Percentiles rank a stretch among this genome's conserved stretches.
Evolutionary conservation across 2,888 invertebrate species (phyloP).

Genomic region (Meteorus colon): DNA sequence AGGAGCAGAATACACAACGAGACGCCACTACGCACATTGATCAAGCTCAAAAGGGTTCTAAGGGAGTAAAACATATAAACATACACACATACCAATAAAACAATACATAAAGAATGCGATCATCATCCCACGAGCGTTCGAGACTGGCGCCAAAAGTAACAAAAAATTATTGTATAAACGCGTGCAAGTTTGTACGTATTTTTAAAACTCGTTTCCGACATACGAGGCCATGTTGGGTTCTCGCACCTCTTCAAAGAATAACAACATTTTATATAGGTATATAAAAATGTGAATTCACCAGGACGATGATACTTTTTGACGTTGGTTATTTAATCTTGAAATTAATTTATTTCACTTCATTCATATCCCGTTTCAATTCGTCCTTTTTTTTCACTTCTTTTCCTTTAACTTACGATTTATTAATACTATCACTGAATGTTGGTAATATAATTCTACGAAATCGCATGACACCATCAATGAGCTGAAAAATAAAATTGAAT

Average conservation of each 20-base stretch:
- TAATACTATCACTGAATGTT: not conserved
- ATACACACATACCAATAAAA: not conserved
- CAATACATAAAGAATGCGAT: not conserved
- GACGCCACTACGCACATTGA: not conserved
- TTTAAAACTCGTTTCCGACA: conserved; percentile 42
- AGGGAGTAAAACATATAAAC: not conserved
- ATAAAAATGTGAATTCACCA: conserved; percentile 29
- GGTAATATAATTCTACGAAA: conserved; percentile 7
- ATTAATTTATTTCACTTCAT: conserved; percentile 5
- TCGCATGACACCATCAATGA: not conserved
- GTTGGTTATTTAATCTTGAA: conserved; percentile 31
- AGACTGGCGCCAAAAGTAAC: conserved; percentile 58
- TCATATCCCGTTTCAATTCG: too few relatives aligned
- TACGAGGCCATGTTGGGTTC: conserved; percentile 39
- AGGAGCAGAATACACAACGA: conserved; percentile 23
- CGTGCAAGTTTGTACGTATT: conserved; percentile 34
- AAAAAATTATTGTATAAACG: conserved; percentile 50
- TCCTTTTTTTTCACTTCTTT: not conserved
- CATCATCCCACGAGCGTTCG: not conserved
- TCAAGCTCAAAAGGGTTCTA: not conserved
- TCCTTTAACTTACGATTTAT: not conserved
- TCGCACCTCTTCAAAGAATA: conserved; percentile 28
- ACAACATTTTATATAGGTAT: conserved; percentile 35
- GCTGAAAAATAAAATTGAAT: not conserved
- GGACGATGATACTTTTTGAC: conserved; percentile 31